Conservation (phyloP, 2,113 vertebrate genomes). For the Beaufortia kweichowensis region DNA sequence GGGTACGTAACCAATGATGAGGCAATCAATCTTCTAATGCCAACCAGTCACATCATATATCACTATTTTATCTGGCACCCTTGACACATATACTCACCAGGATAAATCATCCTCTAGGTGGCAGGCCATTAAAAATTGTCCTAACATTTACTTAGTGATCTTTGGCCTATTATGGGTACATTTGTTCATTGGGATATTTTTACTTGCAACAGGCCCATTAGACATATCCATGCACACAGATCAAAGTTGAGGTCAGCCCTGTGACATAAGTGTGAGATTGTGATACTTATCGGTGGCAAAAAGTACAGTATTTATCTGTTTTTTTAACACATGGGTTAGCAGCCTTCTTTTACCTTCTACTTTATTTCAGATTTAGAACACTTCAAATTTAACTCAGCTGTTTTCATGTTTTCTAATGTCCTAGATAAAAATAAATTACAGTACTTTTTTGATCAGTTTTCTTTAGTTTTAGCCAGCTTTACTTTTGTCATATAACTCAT, state of each 20-base stretch:
- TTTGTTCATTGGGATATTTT: conserved; percentile 14
- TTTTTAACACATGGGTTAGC: too few species aligned
- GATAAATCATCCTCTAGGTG: conserved; percentile 61
- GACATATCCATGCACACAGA: not conserved
- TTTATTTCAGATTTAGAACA: too few species aligned
- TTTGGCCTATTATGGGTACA: conserved; percentile 2
- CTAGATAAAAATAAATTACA: conserved; percentile 5
- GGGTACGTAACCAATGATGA: conserved; percentile 48
- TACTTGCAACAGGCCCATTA: too few species aligned
- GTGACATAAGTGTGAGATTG: not conserved
- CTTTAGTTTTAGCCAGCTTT: too few species aligned
- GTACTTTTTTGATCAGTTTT: too few species aligned
- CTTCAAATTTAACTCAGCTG: not conserved
- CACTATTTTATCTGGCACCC: conserved; percentile 60
- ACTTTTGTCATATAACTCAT: too few species aligned
- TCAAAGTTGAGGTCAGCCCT: too few species aligned
- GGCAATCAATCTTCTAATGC: conserved; percentile 63
- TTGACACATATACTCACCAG: conserved; percentile 53
- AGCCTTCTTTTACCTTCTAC: too few species aligned
- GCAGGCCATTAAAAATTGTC: conserved; percentile 60
- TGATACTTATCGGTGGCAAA: not conserved
- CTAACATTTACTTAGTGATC: conserved; percentile 13
- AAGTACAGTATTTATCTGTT: not conserved
- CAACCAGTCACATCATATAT: conserved; percentile 54
- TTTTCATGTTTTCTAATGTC: not conserved